These are phyloP conservation scores for Mellivora capensis DNA, from an alignment of 2,113 vertebrate species.

Conservation along the genomic window DNA sequence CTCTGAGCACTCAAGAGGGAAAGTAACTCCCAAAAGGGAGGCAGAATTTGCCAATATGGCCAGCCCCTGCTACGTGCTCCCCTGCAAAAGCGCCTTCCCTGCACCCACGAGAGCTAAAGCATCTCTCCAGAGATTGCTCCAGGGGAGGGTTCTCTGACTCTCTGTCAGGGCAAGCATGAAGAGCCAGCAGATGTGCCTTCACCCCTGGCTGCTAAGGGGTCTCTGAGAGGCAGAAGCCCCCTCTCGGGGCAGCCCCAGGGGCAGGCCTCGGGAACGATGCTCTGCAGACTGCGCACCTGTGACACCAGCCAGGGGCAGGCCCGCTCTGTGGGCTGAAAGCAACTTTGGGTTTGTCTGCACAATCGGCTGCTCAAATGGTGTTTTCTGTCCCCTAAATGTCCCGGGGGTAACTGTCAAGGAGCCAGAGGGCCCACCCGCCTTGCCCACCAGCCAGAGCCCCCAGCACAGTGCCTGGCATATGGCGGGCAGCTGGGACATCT, in stretches of 20 bases:
- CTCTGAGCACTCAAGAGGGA: background rate
- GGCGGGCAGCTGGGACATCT: background rate
- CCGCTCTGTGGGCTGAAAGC: background rate
- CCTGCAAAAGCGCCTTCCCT: background rate
- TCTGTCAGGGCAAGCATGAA: too few relatives aligned
- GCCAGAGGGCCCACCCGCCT: background rate
- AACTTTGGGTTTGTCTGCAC: background rate
- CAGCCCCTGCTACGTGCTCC: background rate
- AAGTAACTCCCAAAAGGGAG: background rate
- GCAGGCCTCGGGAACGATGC: too few relatives aligned
- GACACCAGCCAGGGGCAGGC: background rate
- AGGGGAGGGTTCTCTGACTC: background rate
- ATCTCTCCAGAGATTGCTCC: background rate
- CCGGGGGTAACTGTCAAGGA: background rate
- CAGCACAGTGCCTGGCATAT: background rate
- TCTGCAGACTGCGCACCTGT: background rate
- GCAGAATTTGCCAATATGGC: background rate
- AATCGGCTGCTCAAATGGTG: background rate
- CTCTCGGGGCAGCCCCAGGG: background rate
- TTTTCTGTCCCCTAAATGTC: constrained; percentile 37
- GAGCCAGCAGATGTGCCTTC: background rate
- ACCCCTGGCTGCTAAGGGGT: background rate
- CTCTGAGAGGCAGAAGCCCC: background rate
- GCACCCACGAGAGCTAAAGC: background rate
- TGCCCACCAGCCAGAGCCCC: background rate